Percentiles rank a stretch among this genome's conserved stretches.
These are phyloP conservation scores for Meteorus cinctellus DNA, from an alignment of 2,888 invertebrate genomes.

Conservation along the genomic window DNA sequence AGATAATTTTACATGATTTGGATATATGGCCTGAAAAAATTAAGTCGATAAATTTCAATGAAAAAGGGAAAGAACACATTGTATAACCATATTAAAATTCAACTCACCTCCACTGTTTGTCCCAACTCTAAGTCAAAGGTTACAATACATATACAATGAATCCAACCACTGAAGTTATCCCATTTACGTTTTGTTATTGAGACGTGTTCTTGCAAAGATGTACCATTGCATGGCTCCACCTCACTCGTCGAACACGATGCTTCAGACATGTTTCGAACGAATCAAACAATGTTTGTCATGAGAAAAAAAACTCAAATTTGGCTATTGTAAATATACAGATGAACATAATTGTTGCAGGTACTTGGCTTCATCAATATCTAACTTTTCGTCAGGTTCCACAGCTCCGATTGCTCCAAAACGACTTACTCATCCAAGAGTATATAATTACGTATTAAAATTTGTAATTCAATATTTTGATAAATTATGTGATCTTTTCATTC, in stretches of 20 bases:
- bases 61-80: conserved; percentile 33
- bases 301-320: neutral
- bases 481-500: neutral
- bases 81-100: neutral
- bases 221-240: conserved; percentile 40
- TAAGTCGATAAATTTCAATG: conserved; percentile 4
- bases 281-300: conserved; percentile 11
- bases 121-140: conserved; percentile 99
- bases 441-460: neutral
- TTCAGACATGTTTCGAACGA: conserved; percentile 49
- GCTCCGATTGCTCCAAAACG: neutral
- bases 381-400: neutral
- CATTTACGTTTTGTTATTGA: conserved; percentile 71
- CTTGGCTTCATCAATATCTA: neutral
- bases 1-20: conserved; percentile 83
- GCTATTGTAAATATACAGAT: neutral
- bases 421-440: no score
- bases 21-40: conserved; percentile 82
- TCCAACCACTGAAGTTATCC: conserved; percentile 92
- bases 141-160: conserved; percentile 97
- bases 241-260: conserved; percentile 45
- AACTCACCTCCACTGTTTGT: conserved; percentile 92
- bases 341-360: neutral
- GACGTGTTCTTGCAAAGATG: conserved; percentile 27
- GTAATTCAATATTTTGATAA: neutral